These are phyloP conservation scores for Ryuthela nishihirai DNA, from an alignment of 2,888 invertebrate species.

Conservation along the genomic window DNA sequence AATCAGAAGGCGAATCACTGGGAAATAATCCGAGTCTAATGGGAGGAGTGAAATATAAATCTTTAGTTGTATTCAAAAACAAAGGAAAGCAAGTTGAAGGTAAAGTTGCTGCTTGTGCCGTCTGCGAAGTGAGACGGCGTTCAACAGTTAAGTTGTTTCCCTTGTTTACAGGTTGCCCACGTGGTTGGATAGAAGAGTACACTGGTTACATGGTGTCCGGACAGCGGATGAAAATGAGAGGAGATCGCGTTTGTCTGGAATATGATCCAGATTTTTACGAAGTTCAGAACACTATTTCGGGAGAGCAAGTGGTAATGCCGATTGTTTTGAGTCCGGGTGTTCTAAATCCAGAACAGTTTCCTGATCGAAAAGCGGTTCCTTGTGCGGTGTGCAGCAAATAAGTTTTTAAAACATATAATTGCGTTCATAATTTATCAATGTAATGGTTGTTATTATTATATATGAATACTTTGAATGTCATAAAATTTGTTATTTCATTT, in stretches of 20 bases:
- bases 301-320: background rate
- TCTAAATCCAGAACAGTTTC: background rate
- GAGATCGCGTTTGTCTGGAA: slow-evolving; percentile 1
- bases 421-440: too few relatives aligned
- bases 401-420: too few relatives aligned
- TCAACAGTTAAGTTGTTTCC: slow-evolving; percentile 2
- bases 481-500: too few relatives aligned
- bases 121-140: slow-evolving; percentile 6
- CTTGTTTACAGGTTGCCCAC: background rate
- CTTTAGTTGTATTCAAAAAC: slow-evolving; percentile 8
- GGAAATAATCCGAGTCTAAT: background rate
- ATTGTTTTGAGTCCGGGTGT: background rate
- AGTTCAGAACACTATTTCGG: background rate
- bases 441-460: too few relatives aligned
- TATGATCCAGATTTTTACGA: slow-evolving; percentile 1
- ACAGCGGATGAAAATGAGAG: background rate
- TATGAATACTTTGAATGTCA: too few relatives aligned
- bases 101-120: slow-evolving; percentile 6
- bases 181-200: slow-evolving; percentile 12
- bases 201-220: slow-evolving; percentile 2
- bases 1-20: too few relatives aligned
- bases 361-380: background rate
- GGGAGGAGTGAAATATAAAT: background rate
- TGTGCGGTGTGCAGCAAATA: slow-evolving; percentile 1
- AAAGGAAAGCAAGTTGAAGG: background rate